phyloP scores from a whole-genome alignment of 2,113 vertebrate genomes.

The Piprites chloris region DNA sequence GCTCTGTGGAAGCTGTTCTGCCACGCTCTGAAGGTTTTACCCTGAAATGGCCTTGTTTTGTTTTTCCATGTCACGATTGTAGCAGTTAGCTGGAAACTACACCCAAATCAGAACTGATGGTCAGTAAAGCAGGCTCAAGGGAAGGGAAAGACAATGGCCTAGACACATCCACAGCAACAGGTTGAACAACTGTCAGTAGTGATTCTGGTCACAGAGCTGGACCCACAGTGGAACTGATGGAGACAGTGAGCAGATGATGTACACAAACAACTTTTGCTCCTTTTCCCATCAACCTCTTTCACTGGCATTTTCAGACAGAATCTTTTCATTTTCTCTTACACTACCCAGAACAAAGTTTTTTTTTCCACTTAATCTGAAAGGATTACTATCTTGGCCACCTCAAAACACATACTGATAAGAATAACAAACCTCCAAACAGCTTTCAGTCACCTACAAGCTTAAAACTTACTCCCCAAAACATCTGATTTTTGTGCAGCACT shows the following conservation, averaged over 20 bases:
- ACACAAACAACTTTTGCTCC: not conserved
- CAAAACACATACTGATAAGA: not conserved
- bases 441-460: not conserved
- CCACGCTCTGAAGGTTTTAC: not conserved
- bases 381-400: not conserved
- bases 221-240: rapidly evolving
- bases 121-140: not conserved
- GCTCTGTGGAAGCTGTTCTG: not conserved
- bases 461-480: not conserved
- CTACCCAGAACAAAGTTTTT: not conserved
- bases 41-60: not conserved
- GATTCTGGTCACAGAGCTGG: not conserved
- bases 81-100: not conserved
- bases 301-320: not conserved
- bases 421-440: not conserved
- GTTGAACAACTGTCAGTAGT: not conserved
- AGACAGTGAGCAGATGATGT: rapidly evolving
- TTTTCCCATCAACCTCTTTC: not conserved
- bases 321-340: not conserved
- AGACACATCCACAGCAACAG: not conserved
- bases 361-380: not conserved
- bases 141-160: not conserved
- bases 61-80: not conserved
- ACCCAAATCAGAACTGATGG: not conserved
- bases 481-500: not conserved